A percentile compares a stretch with the other conserved stretches of the same genome.
phyloP scores from a whole-genome alignment of 2,113 vertebrate species.

The Numida meleagris region DNA sequence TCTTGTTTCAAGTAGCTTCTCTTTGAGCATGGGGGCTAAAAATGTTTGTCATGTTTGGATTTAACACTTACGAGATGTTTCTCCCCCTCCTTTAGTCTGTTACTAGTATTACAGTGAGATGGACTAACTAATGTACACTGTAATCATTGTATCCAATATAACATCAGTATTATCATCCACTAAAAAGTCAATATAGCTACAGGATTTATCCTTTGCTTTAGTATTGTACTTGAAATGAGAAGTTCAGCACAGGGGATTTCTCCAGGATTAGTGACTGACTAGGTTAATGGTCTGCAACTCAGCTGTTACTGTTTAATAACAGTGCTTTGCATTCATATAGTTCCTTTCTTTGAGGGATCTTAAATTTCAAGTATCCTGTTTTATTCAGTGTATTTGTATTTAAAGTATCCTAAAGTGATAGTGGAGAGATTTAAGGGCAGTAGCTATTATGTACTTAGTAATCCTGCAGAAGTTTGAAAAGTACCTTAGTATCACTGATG shows the following conservation, averaged over 20 bases:
- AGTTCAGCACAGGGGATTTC: not conserved
- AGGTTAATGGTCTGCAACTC: constrained; percentile 15
- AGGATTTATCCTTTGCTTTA: not conserved
- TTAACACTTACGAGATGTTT: not conserved
- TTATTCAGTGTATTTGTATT: constrained; percentile 26
- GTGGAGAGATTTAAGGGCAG: constrained; percentile 16
- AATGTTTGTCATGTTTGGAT: not conserved
- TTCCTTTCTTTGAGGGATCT: not conserved
- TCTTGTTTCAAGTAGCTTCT: not conserved
- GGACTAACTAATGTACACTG: not conserved
- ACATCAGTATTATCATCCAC: not conserved
- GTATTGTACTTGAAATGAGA: not conserved
- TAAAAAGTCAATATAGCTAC: not conserved
- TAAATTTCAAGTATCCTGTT: constrained; percentile 27
- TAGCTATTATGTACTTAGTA: not conserved
- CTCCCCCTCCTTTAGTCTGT: not conserved
- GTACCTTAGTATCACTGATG: not conserved
- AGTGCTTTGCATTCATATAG: not conserved
- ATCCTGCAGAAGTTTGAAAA: constrained; percentile 21
- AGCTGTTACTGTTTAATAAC: constrained; percentile 43
- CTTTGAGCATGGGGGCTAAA: not conserved
- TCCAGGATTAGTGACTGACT: constrained; percentile 31
- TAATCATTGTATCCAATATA: not conserved
- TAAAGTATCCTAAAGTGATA: constrained; percentile 33
- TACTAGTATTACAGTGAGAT: not conserved